These are phyloP conservation scores for Drosophila hamatofila DNA, from an alignment of 2,888 invertebrate genomes.

Conservation along the genomic window DNA sequence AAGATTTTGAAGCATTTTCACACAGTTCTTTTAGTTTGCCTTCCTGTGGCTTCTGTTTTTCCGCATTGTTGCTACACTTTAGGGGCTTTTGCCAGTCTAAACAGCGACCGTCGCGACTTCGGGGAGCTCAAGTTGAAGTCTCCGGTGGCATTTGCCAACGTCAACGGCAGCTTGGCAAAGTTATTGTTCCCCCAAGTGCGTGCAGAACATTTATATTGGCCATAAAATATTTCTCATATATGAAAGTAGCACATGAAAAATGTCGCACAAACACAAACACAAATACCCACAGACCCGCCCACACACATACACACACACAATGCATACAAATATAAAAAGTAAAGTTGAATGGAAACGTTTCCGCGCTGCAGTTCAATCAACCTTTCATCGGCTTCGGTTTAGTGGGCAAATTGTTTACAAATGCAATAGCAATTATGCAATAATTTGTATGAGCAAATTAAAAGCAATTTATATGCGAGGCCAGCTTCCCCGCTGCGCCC, in stretches of 20 bases:
- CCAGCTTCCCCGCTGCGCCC: not conserved
- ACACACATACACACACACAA: conserved; percentile 9
- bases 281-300: conserved; percentile 2
- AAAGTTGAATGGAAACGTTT: conserved; percentile 22
- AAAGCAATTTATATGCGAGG: conserved; percentile 71
- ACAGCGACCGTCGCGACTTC: conserved; percentile 42
- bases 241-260: conserved; percentile 50
- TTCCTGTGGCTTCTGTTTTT: conserved; percentile 47
- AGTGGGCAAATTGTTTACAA: conserved; percentile 76
- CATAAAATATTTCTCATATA: conserved; percentile 70
- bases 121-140: conserved; percentile 43
- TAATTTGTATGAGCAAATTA: conserved; percentile 74
- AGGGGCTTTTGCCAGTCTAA: conserved; percentile 49
- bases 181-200: conserved; percentile 75
- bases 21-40: conserved; percentile 23
- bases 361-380: conserved; percentile 66
- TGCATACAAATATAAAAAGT: conserved; percentile 4
- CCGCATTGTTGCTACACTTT: conserved; percentile 44
- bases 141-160: conserved; percentile 65
- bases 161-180: conserved; percentile 66
- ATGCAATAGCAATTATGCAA: conserved; percentile 77
- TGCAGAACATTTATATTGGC: conserved; percentile 76
- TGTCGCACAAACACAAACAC: conserved; percentile 30
- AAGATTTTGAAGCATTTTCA: conserved; percentile 19
- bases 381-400: conserved; percentile 64